These are phyloP conservation scores for Sminthurinus aureus DNA, from an alignment of 2,888 invertebrate species.

Conservation along the genomic window DNA sequence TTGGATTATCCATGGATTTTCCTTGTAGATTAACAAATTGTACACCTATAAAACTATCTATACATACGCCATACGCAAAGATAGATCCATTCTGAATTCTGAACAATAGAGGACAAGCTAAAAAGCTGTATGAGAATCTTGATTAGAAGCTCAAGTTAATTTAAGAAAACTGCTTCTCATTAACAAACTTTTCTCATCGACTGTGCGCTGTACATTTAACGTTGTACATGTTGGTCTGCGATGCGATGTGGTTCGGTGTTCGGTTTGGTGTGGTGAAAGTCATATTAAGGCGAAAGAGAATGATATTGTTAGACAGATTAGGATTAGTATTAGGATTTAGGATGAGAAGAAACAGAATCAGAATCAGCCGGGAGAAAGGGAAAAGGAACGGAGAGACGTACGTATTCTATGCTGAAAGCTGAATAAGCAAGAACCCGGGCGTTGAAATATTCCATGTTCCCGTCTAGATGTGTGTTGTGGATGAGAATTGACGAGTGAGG, in stretches of 20 bases:
- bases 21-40: too few relatives aligned
- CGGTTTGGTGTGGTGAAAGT: slow-evolving; percentile 5
- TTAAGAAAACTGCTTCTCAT: slow-evolving; percentile 28
- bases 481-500: neutral
- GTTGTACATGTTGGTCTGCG: too few relatives aligned
- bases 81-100: too few relatives aligned
- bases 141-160: slow-evolving; percentile 26
- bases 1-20: too few relatives aligned
- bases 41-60: neutral
- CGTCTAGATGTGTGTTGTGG: neutral
- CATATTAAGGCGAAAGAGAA: neutral
- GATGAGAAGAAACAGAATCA: neutral
- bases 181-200: slow-evolving; percentile 21
- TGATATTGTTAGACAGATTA: slow-evolving; percentile 3
- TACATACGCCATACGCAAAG: neutral
- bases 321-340: neutral
- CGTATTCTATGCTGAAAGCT: neutral
- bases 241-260: too few relatives aligned
- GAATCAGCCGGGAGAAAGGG: too few relatives aligned
- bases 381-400: neutral
- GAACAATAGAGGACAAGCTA: too few relatives aligned
- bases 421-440: neutral
- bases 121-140: neutral
- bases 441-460: neutral
- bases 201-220: too few relatives aligned